A percentile compares a stretch with the other conserved stretches of the same genome.
Evolutionary conservation across 2,113 vertebrate species (phyloP).

Genomic region (Lepus americanus): DNA sequence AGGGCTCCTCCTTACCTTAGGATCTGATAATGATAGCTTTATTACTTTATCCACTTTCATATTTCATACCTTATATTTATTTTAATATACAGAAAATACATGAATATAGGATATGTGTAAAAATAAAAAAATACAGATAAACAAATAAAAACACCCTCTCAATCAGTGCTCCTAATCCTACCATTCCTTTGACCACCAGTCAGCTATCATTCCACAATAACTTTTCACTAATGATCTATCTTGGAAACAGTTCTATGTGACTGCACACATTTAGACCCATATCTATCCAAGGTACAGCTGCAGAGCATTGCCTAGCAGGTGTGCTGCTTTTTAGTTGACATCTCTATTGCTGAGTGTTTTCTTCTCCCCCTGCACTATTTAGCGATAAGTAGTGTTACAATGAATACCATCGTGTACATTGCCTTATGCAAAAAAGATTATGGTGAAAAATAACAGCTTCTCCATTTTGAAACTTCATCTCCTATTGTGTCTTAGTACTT

Average conservation of each 20-base stretch:
- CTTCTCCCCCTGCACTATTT: background rate
- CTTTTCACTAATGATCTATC: background rate
- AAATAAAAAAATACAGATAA: slow-evolving; percentile 14
- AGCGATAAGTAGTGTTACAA: background rate
- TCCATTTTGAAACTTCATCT: background rate
- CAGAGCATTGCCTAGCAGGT: background rate
- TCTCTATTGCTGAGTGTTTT: background rate
- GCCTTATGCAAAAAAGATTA: background rate
- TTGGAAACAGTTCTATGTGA: slow-evolving; percentile 47
- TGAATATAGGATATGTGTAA: background rate
- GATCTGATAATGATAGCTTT: background rate
- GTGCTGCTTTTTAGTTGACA: background rate
- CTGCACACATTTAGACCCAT: background rate
- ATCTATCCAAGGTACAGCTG: background rate
- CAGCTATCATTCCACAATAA: background rate
- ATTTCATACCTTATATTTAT: background rate
- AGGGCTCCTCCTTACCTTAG: background rate
- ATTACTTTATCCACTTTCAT: background rate
- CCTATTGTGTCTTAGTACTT: background rate
- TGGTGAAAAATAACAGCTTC: background rate
- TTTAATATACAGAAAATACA: background rate
- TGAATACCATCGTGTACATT: background rate
- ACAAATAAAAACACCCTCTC: background rate
- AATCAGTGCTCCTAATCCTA: background rate
- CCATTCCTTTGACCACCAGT: background rate